phyloP scores from a whole-genome alignment of 2,888 invertebrate species.

The Drosophila tanythrix region DNA sequence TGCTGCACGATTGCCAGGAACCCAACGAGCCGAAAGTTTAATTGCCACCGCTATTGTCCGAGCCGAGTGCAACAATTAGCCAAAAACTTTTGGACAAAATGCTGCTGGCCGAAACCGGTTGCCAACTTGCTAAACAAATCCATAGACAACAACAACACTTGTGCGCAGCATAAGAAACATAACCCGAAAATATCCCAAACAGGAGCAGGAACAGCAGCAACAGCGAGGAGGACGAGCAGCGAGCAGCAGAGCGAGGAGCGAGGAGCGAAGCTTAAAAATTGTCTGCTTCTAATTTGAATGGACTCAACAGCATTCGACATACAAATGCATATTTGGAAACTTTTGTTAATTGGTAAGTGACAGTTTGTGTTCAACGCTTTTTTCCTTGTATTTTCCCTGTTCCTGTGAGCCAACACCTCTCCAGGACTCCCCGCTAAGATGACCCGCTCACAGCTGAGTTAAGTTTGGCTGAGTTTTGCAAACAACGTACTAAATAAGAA shows the following conservation, averaged over 20 bases:
- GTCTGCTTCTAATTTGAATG: slow-evolving; percentile 82
- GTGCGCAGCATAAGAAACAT: slow-evolving; percentile 39
- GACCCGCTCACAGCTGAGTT: slow-evolving; percentile 15
- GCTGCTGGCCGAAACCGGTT: slow-evolving; percentile 61
- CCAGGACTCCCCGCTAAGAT: not conserved
- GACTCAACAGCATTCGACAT: slow-evolving; percentile 82
- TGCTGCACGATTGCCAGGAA: slow-evolving; percentile 74
- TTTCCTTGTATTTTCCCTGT: not conserved
- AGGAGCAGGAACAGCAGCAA: not conserved
- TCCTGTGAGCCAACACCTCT: slow-evolving; percentile 35
- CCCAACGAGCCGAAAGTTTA: slow-evolving; percentile 73
- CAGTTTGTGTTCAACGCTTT: slow-evolving; percentile 36
- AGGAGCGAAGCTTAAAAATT: slow-evolving; percentile 55
- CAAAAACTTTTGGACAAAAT: slow-evolving; percentile 75
- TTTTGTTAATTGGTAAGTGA: slow-evolving; percentile 84
- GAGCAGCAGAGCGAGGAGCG: slow-evolving; percentile 4
- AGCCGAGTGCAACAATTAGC: slow-evolving; percentile 74
- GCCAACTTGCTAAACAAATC: slow-evolving; percentile 67
- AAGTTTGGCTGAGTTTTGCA: slow-evolving; percentile 22
- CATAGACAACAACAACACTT: slow-evolving; percentile 57
- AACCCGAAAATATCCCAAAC: slow-evolving; percentile 19
- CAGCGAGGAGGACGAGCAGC: not conserved
- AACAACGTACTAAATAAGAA: slow-evolving; percentile 46
- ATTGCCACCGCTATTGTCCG: slow-evolving; percentile 54
- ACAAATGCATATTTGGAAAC: slow-evolving; percentile 84